Base-by-base conservation (phyloP, 2,888 invertebrate species). In the Noctua pronuba region DNA sequence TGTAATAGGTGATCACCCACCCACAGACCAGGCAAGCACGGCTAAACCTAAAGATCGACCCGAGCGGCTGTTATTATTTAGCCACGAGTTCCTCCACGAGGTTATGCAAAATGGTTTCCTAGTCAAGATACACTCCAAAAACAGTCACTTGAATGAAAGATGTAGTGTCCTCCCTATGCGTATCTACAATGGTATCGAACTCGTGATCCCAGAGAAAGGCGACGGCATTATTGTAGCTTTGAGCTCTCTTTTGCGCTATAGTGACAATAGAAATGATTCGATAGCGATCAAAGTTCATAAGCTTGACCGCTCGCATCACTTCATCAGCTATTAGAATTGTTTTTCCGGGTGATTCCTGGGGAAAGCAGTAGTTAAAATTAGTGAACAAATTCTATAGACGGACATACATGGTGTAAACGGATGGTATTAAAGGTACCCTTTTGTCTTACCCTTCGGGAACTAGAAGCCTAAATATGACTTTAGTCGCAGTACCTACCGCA, bases 171-270 rank as follows among this genome's bases (percentile, higher is more conserved):
- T 95, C 95, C 62, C 93, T 91, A 0, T 91, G 87, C 0, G 90
- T 71, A 70, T 95, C 88, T 0, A 93, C 92, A 65, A 94, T 92
- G 66, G 81, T 89, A 60, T 95, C 95, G 11, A 95, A 88, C 67
- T 92, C 90, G 49, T 88, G 44, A 81, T 96, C 96, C 96, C 96
- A 96, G 1, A 96, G 66, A 86, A 96, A 96, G 1, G 93, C 68
- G 4, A 96, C 87, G 0, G 95, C 94, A 75, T 96, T 96, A 79
- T 93, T 94, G 85, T 95, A 96, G 82, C 94, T 91, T 87, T 96
- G 96, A 0, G 95, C 87, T 28, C 95, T 90, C 77, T 91, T 95
- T 85, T 96, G 96, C 0, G 91, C 94, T 2, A 96, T 83, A 5
- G 95, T 95, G 1, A 94, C 94, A 0, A 96, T 87, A 0, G 91